Evolutionary conservation across 2,113 vertebrate genomes (phyloP).

Genomic region (Melanocharis versteri): DNA sequence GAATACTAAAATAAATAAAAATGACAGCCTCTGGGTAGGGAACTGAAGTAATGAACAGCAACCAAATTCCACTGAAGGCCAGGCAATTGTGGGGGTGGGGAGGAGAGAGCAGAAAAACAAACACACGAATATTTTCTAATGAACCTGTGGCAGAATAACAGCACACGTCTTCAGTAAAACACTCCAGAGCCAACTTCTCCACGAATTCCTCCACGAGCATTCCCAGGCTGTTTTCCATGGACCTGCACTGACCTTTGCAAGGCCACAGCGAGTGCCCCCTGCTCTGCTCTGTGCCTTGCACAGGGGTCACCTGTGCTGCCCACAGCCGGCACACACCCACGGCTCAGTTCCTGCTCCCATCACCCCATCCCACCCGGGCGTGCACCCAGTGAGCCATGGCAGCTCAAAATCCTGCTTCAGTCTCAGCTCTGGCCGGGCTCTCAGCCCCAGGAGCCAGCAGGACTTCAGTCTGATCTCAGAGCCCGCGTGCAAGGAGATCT

Average conservation of each 20-base stretch:
- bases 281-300: not conserved
- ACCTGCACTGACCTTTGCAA: too few species aligned
- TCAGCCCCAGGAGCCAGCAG: not conserved
- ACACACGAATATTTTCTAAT: not conserved
- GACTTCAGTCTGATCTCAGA: not conserved
- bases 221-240: not conserved
- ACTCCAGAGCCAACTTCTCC: not conserved
- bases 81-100: not conserved
- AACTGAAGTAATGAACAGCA: not conserved
- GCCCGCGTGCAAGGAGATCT: accelerated
- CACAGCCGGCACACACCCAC: accelerated
- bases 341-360: not conserved
- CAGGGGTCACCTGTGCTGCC: not conserved
- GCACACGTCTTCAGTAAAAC: not conserved
- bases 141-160: not conserved
- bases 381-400: not conserved
- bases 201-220: accelerated
- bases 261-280: not conserved
- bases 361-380: not conserved
- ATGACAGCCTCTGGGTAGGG: not conserved
- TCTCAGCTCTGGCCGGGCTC: not conserved
- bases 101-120: not conserved
- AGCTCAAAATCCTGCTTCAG: not conserved
- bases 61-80: not conserved
- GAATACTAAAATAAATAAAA: constrained; percentile 47